Percentiles rank a stretch among this genome's conserved stretches.
Conservation (phyloP, 2,113 vertebrate genomes). For the Apus apus region DNA sequence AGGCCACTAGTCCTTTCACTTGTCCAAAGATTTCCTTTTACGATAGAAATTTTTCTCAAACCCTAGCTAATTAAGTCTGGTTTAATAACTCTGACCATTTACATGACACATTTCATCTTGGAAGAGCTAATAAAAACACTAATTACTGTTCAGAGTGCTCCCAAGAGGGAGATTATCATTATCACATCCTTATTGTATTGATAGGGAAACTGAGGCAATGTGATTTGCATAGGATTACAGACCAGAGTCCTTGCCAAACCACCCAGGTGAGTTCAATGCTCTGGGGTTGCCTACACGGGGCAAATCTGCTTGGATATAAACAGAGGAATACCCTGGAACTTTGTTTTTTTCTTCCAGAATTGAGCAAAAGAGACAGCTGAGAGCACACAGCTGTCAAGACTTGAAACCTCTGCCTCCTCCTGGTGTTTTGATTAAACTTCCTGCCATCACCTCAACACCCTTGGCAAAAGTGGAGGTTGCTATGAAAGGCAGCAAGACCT, state of each 20-base stretch:
- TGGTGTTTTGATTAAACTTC: not conserved
- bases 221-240: not conserved
- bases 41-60: not conserved
- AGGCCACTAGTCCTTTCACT: not conserved
- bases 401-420: not conserved
- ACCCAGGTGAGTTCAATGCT: not conserved
- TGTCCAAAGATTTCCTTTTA: not conserved
- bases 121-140: constrained; percentile 6
- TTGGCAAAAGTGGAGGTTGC: not conserved
- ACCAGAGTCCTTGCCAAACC: not conserved
- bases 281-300: not conserved
- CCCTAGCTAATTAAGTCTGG: not conserved
- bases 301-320: not conserved
- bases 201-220: not conserved
- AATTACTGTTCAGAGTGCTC: constrained; percentile 9
- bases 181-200: not conserved
- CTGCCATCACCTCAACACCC: not conserved
- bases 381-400: not conserved
- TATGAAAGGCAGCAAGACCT: not conserved
- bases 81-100: constrained; percentile 13
- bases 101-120: not conserved
- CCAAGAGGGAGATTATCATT: not conserved
- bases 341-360: not conserved
- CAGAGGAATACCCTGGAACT: not conserved
- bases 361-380: not conserved